Evolutionary conservation across 2,888 invertebrate genomes (phyloP).

Genomic region (Cheilosia scutellata): DNA sequence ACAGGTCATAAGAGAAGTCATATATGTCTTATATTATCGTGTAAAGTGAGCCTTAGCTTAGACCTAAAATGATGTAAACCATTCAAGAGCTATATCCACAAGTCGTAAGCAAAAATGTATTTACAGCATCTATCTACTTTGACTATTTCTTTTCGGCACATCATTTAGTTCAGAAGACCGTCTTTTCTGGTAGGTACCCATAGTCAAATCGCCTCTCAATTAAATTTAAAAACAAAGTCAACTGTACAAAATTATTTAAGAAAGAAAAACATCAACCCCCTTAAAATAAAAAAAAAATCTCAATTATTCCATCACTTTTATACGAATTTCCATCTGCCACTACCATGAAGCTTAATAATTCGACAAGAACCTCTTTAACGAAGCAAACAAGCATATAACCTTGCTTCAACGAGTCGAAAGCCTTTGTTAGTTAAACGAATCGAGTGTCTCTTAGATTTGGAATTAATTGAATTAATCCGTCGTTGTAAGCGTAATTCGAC

Average conservation of each 20-base stretch:
- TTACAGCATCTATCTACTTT: too few relatives aligned
- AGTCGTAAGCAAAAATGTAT: too few relatives aligned
- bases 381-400: constrained; percentile 1
- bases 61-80: too few relatives aligned
- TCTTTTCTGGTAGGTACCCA: too few relatives aligned
- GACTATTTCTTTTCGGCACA: too few relatives aligned
- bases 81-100: too few relatives aligned
- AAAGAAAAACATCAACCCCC: neutral
- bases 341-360: neutral
- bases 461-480: constrained; percentile 41
- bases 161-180: too few relatives aligned
- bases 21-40: too few relatives aligned
- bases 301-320: neutral
- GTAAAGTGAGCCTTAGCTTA: too few relatives aligned
- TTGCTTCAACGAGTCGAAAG: constrained; percentile 2
- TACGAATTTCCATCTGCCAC: neutral
- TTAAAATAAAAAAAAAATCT: neutral
- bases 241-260: neutral
- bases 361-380: constrained; percentile 1
- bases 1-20: too few relatives aligned
- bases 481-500: constrained; percentile 9
- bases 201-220: too few relatives aligned
- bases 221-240: too few relatives aligned
- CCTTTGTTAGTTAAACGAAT: constrained; percentile 27
- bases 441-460: constrained; percentile 22